Evolutionary conservation across 1,140 invertebrate genomes (phyloP).

Genomic region (Drosophila rufa): DNA sequence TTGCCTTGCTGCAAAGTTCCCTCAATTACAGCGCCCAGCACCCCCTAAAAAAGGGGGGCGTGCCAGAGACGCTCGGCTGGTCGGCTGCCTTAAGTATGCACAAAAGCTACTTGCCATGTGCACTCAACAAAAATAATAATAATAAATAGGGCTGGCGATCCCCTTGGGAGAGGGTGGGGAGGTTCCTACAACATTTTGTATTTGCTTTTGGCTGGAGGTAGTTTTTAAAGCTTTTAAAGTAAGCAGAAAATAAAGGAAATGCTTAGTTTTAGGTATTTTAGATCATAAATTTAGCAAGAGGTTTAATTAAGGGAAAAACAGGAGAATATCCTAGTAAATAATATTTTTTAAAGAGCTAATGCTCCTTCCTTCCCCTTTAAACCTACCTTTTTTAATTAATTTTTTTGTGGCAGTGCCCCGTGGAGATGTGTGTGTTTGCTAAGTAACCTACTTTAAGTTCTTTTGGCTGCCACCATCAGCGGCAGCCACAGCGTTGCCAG

Average conservation of each 20-base stretch:
- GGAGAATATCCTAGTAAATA: too few species aligned
- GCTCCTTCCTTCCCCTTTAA: neutral
- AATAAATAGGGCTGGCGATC: neutral
- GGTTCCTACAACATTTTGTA: too few species aligned
- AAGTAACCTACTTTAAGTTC: conserved; percentile 76
- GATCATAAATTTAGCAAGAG: too few species aligned
- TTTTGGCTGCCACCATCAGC: conserved; percentile 65
- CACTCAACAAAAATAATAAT: conserved; percentile 22
- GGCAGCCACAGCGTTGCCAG: conserved; percentile 13
- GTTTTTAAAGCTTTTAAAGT: too few species aligned
- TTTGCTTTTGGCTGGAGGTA: too few species aligned
- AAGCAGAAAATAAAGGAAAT: too few species aligned
- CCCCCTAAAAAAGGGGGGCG: conserved; percentile 5
- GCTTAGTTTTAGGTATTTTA: too few species aligned
- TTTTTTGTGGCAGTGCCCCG: conserved; percentile 3
- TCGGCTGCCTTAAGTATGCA: conserved; percentile 64
- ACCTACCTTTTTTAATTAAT: neutral
- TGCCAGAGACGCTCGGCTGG: conserved; percentile 12
- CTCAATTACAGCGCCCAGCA: conserved; percentile 57
- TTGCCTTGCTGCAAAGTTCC: conserved; percentile 47
- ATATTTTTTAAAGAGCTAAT: too few species aligned
- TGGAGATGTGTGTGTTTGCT: conserved; percentile 25
- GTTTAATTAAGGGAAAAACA: too few species aligned
- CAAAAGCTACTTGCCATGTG: conserved; percentile 39
- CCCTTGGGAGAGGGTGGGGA: neutral